phyloP scores from a whole-genome alignment of 2,888 invertebrate species.

The Heliconius cydno region DNA sequence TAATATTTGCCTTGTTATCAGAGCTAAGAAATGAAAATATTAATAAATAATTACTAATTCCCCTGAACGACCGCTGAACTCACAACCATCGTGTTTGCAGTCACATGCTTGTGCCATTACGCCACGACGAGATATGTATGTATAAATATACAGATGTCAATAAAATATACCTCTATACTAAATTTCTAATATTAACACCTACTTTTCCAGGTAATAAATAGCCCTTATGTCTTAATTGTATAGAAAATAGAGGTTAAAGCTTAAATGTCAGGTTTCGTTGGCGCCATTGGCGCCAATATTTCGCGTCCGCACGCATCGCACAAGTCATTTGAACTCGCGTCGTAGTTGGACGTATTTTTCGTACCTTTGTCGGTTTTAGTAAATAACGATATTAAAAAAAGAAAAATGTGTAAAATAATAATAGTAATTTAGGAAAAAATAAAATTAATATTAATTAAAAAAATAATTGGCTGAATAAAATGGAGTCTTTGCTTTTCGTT shows the following conservation, averaged over 20 bases:
- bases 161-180: not conserved
- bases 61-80: too few species aligned
- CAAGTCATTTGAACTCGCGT: constrained; percentile 40
- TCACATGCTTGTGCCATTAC: too few species aligned
- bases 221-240: not conserved
- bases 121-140: too few species aligned
- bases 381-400: constrained; percentile 27
- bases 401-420: not conserved
- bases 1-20: too few species aligned
- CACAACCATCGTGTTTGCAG: too few species aligned
- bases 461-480: constrained; percentile 7
- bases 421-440: not conserved
- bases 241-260: constrained; percentile 37
- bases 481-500: constrained; percentile 49
- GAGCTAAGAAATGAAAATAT: too few species aligned
- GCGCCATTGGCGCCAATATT: constrained; percentile 41
- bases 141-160: too few species aligned
- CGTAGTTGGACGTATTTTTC: constrained; percentile 42
- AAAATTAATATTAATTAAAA: not conserved
- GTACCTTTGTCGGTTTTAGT: constrained; percentile 28
- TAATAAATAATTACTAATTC: too few species aligned
- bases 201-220: not conserved
- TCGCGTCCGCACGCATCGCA: constrained; percentile 36
- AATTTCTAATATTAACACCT: not conserved
- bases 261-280: constrained; percentile 45